phyloP scores from a whole-genome alignment of 30 jellyfish, hydroid and myxozoan species.

The Calvadosia cruxmelitensis region DNA sequence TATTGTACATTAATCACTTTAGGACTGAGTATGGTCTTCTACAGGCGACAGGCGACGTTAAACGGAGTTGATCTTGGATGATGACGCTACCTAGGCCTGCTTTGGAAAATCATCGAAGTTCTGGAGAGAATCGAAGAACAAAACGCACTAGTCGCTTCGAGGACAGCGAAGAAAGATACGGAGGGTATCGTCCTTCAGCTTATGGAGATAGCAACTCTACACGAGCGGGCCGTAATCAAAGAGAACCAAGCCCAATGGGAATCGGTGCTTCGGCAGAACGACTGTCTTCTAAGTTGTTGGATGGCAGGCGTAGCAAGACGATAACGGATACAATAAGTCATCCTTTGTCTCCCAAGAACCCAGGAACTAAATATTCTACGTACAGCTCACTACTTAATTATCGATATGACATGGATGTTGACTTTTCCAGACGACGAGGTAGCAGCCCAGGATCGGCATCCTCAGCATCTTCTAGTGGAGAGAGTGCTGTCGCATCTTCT shows the following conservation, averaged over 20 bases:
- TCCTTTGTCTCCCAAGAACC: background rate
- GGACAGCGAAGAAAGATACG: too few species aligned
- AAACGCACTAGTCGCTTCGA: too few species aligned
- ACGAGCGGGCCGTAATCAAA: background rate
- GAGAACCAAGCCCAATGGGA: background rate
- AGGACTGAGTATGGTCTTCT: too few species aligned
- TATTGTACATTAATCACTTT: too few species aligned
- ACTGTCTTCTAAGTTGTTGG: background rate
- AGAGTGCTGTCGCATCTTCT: background rate
- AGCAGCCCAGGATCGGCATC: background rate
- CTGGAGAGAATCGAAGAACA: too few species aligned
- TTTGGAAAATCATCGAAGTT: too few species aligned
- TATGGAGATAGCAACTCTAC: background rate
- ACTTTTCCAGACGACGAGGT: background rate
- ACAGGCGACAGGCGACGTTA: too few species aligned
- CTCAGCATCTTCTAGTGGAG: background rate
- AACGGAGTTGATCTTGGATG: too few species aligned
- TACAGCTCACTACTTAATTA: background rate
- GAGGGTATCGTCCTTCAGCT: background rate
- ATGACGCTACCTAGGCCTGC: too few species aligned
- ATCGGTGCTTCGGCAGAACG: background rate
- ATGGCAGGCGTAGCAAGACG: background rate
- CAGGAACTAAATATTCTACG: background rate
- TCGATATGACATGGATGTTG: background rate
- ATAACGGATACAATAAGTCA: background rate